These are phyloP conservation scores for Nibea coibor DNA, from an alignment of 2,113 vertebrate species.

Conservation along the genomic window DNA sequence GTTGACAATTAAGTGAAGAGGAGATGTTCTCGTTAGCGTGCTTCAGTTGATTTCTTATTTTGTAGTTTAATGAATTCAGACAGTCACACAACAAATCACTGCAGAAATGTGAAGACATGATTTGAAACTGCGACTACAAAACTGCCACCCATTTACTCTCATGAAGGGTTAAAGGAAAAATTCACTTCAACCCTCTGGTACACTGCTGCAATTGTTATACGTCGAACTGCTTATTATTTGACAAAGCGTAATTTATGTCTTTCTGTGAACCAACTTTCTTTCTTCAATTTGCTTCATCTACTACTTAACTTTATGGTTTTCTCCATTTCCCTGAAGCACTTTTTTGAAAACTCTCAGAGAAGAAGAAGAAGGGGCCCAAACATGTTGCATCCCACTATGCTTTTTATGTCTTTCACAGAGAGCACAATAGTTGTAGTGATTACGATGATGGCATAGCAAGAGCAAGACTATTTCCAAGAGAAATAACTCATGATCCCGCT, in stretches of 20 bases:
- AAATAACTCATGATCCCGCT: not conserved
- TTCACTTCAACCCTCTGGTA: not conserved
- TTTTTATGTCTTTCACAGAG: slow-evolving; percentile 12
- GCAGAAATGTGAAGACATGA: no score
- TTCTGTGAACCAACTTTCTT: not conserved
- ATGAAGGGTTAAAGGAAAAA: not conserved
- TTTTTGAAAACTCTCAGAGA: not conserved
- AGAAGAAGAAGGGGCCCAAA: slow-evolving; percentile 19
- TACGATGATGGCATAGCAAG: slow-evolving; percentile 13
- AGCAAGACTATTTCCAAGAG: not conserved
- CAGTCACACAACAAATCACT: no score
- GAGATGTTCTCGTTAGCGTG: not conserved
- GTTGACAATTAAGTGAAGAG: not conserved
- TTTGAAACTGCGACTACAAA: no score
- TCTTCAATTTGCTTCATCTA: not conserved
- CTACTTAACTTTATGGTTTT: slow-evolving; percentile 27
- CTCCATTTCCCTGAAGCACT: slow-evolving; percentile 17
- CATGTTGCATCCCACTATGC: slow-evolving; percentile 7
- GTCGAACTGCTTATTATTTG: slow-evolving; percentile 1
- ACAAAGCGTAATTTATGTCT: not conserved
- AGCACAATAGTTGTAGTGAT: slow-evolving; percentile 31
- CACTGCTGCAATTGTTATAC: not conserved
- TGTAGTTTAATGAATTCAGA: no score
- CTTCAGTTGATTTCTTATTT: not conserved
- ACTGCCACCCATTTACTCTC: not conserved